These are phyloP conservation scores for Lerista edwardsae DNA, from an alignment of 2,797 vertebrate species.

Conservation along the genomic window DNA sequence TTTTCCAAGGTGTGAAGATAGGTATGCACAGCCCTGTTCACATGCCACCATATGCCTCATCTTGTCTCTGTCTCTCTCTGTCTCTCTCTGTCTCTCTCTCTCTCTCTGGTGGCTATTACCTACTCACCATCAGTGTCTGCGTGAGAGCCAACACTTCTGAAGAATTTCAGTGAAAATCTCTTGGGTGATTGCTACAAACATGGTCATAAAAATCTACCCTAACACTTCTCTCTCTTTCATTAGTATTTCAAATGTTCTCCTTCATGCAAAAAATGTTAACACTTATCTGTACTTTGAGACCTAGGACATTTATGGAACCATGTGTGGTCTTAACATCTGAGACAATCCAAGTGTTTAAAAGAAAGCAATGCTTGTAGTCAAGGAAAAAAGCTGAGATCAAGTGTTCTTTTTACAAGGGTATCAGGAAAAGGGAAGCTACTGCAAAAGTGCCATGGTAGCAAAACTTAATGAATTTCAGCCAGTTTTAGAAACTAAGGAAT, in stretches of 20 bases:
- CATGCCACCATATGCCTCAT: neutral
- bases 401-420: neutral
- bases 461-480: neutral
- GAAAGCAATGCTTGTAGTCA: neutral
- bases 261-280: neutral
- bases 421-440: neutral
- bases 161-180: neutral
- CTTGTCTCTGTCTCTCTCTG: too few relatives aligned
- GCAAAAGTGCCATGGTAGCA: neutral
- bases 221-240: neutral
- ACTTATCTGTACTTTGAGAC: neutral
- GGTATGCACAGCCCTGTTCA: neutral
- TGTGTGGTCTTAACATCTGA: neutral
- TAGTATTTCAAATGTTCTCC: neutral
- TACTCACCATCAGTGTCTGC: neutral
- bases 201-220: neutral
- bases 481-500: neutral
- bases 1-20: neutral
- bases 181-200: neutral
- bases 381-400: neutral
- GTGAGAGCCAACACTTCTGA: neutral
- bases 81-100: too few relatives aligned
- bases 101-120: neutral
- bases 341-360: neutral
- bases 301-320: neutral